Base-by-base conservation (phyloP, 2,113 vertebrate species). In the Alces alces region DNA sequence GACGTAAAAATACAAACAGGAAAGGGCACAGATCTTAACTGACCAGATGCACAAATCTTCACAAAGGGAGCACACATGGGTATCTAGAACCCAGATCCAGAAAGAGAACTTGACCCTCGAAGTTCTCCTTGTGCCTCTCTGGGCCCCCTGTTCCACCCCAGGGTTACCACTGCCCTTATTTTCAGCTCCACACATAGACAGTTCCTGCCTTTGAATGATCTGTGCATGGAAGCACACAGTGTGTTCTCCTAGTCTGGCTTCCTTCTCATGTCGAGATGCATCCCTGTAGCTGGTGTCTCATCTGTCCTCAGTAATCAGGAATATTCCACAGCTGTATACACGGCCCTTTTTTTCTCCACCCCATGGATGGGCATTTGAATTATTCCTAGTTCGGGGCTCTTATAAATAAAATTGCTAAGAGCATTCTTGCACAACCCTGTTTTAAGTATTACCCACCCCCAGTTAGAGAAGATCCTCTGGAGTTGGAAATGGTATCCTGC, bases 211-310 rank as follows among this genome's bases (percentile, higher is more conserved):
- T 13, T 4, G 13, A 2, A 5, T 3, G 7, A 25, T 16, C 10
- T 10, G 2, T 2, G 10, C 27, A 2, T 5, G 10, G n/a, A 39
- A 30, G 58, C 2, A 0, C 11, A 7, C 12, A 7, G 25, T 0
- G 3, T 11, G 47, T 27, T 12, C 83, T 30, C 1, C 3, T 8
- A 27, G 27, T 23, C 80, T 28, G 85, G n/a, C 52, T 58, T 76
- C 61, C 43, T 45, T 45, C 47, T 39, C 43, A 25, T 36, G 3
- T 23, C 1, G 6, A 39, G 45, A 19, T 8, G 60, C 28, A 2
- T 28, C 5, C 30, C 28, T 6, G 21, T 6, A 19, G 45, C 78
- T 25, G 28, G 30, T 27, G 45, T 36, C 73, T 76, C 54, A 2
- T 47, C 60, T 30, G 17, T 45, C 25, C 60, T 60, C 66, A 23